Evolutionary conservation across 2,888 invertebrate genomes (phyloP).

Genomic region (Erannis defoliaria): DNA sequence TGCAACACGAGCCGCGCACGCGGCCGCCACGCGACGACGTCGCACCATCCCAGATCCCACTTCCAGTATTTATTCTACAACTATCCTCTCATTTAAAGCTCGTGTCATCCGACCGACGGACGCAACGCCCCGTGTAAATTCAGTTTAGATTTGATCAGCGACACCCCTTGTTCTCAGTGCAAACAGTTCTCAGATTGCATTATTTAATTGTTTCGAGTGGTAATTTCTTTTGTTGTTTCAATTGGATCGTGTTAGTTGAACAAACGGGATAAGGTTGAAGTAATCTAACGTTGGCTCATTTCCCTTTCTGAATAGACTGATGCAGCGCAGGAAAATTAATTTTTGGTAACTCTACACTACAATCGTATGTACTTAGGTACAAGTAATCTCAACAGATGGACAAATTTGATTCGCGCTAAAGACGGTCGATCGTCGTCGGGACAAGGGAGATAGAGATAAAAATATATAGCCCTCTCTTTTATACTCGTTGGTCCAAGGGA

Average conservation of each 20-base stretch:
- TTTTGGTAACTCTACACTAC: too few relatives aligned
- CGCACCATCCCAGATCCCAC: slow-evolving; percentile 59
- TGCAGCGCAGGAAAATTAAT: not conserved
- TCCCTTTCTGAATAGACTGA: not conserved
- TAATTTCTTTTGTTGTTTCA: slow-evolving; percentile 38
- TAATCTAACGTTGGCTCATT: not conserved
- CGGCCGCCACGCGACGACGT: slow-evolving; percentile 55
- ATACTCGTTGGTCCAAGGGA: too few relatives aligned
- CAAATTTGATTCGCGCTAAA: too few relatives aligned
- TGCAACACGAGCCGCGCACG: slow-evolving; percentile 66
- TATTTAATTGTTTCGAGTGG: slow-evolving; percentile 77
- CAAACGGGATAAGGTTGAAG: slow-evolving; percentile 1
- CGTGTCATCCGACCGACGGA: slow-evolving; percentile 71
- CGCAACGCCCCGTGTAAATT: slow-evolving; percentile 71
- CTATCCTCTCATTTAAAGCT: slow-evolving; percentile 77
- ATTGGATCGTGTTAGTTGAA: slow-evolving; percentile 26
- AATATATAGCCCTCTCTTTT: too few relatives aligned
- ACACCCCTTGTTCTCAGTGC: slow-evolving; percentile 63
- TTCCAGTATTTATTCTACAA: slow-evolving; percentile 79
- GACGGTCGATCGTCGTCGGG: too few relatives aligned
- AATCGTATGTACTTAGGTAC: too few relatives aligned
- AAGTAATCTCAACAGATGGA: too few relatives aligned
- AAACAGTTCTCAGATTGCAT: slow-evolving; percentile 79
- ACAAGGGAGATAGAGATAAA: too few relatives aligned
- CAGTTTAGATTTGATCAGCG: slow-evolving; percentile 80